Evolutionary conservation across 2,888 invertebrate species (phyloP).

Genomic region (Hydriomena furcata): DNA sequence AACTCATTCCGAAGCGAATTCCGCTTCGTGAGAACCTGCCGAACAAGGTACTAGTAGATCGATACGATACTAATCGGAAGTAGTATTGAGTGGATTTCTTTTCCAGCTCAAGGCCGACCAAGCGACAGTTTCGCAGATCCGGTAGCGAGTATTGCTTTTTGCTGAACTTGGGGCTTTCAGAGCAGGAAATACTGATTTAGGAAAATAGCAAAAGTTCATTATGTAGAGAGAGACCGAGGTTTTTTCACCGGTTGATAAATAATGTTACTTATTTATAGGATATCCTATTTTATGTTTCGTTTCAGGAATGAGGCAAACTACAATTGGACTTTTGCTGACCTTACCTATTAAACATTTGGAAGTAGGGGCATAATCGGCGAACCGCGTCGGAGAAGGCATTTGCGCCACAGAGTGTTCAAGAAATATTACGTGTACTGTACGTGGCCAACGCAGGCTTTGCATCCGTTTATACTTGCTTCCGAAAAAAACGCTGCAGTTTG

Average conservation of each 20-base stretch:
- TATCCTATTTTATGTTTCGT: not conserved
- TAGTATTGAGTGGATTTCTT: not conserved
- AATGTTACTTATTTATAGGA: too few species aligned
- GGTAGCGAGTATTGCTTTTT: not conserved
- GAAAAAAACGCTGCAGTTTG: too few species aligned
- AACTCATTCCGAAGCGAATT: conserved; percentile 11
- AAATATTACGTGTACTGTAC: not conserved
- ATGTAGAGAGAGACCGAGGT: too few species aligned
- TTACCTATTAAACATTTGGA: not conserved
- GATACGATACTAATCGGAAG: not conserved
- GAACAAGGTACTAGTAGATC: conserved; percentile 2
- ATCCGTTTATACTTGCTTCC: too few species aligned
- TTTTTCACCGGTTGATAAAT: too few species aligned
- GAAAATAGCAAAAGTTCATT: too few species aligned
- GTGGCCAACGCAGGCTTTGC: not conserved
- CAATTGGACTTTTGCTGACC: conserved; percentile 2
- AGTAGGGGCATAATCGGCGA: conserved; percentile 4
- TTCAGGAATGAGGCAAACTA: not conserved
- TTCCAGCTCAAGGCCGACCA: conserved; percentile 2
- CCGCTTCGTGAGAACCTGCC: conserved; percentile 10
- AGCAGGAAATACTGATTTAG: not conserved
- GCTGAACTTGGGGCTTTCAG: not conserved
- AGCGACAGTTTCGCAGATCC: not conserved
- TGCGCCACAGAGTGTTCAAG: not conserved
- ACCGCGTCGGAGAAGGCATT: not conserved